phyloP scores from a whole-genome alignment of 2,888 invertebrate genomes.

The Mimachlamys varia region DNA sequence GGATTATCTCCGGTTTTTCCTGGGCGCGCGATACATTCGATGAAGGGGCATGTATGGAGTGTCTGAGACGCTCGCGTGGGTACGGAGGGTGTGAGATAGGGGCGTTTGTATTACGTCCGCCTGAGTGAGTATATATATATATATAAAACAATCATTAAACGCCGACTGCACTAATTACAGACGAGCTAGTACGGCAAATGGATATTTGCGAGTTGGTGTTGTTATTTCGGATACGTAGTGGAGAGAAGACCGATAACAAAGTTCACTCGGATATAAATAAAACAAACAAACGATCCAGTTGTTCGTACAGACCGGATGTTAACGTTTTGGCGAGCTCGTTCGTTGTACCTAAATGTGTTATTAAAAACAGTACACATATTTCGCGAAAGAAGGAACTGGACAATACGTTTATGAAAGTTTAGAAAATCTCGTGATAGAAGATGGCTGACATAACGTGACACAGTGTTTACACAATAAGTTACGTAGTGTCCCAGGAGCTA shows the following conservation, averaged over 20 bases:
- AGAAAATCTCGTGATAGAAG: background rate
- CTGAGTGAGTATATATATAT: too few species aligned
- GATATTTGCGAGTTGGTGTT: too few species aligned
- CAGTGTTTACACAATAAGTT: background rate
- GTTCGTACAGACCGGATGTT: background rate
- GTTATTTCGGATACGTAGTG: too few species aligned
- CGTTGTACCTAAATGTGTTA: background rate
- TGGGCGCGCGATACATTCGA: too few species aligned
- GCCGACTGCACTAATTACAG: too few species aligned
- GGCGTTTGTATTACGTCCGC: too few species aligned
- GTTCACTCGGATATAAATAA: background rate
- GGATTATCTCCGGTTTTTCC: too few species aligned
- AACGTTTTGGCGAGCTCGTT: background rate
- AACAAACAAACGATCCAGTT: background rate
- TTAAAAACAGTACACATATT: background rate
- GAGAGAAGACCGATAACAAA: constrained; percentile 36
- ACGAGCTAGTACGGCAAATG: too few species aligned
- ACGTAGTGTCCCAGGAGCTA: background rate
- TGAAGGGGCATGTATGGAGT: too few species aligned
- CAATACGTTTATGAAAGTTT: background rate
- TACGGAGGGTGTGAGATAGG: too few species aligned
- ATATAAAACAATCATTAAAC: too few species aligned
- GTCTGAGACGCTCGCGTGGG: too few species aligned
- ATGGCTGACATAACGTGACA: background rate
- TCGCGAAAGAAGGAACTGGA: background rate